Base-by-base conservation (phyloP, 1,140 invertebrate species). In the Macrobrachium nipponense region DNA sequence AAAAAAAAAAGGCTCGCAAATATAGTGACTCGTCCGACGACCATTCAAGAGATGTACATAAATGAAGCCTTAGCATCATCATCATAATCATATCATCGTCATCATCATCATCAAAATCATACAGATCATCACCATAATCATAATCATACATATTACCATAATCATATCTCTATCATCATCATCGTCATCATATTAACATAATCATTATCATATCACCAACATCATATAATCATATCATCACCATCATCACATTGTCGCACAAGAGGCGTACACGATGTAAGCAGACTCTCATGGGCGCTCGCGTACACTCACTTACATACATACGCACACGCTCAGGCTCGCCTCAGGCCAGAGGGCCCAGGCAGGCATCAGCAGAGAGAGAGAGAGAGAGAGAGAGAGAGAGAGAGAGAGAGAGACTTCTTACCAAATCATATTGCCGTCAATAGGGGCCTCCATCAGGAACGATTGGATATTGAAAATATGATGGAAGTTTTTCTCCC, bases 391-490 rank as follows among this genome's bases (percentile, higher is more conserved):
- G 27, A 36, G 27, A 36, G 27, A 36, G 27, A 36, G 27, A 36
- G 27, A 36, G 27, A 36, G 27, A 36, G 44, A 83, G 73, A 75
- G 78, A 83, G 68, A 2, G 80, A 70, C 80, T 83, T 76, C 82
- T 83, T 83, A 83, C 76, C 72, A 73, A 83, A 83, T 83, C 82
- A 83, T 83, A 83, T 83, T 83, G 72, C 82, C 82, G 82, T 83
- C 82, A 83, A 83, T 83, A 73, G 82, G 59, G 82, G 61, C 51
- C 82, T 83, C 82, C 82, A 83, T 83, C 82, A 83, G 82, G 80
- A 73, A 77, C 82, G 82, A 83, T 83, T 83, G 82, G 82, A 83
- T 83, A 83, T 83, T 83, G 82, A 83, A 83, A 83, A 83, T 83
- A 73, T 75, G 82, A 83, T 75, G 75, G 82, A 83, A 64, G 73